Evolutionary conservation across 37 sponge, comb jelly and placozoan genomes (phyloP).

Genomic region (Beroe ovata): DNA sequence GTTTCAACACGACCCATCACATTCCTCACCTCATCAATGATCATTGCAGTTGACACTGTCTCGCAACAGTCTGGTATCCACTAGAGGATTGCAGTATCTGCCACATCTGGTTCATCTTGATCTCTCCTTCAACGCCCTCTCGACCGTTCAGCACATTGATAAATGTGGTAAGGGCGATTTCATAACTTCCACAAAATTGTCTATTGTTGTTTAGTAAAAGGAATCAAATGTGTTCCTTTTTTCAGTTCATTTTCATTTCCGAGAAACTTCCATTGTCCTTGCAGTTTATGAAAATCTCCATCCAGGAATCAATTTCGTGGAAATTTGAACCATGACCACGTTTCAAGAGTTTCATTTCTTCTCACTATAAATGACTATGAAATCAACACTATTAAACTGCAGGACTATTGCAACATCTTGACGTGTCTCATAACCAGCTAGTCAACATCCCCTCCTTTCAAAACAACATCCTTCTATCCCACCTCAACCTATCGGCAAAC

Average conservation of each 20-base stretch:
- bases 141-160: slow-evolving; percentile 18
- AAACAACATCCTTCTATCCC: slow-evolving; percentile 60
- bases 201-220: too few relatives aligned
- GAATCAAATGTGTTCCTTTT: too few relatives aligned
- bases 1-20: background rate
- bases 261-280: too few relatives aligned
- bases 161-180: slow-evolving; percentile 60
- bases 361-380: too few relatives aligned
- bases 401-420: slow-evolving; percentile 31
- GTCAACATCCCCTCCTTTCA: slow-evolving; percentile 24
- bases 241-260: too few relatives aligned
- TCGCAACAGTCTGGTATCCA: slow-evolving; percentile 38
- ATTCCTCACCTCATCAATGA: too few relatives aligned
- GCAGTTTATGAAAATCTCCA: too few relatives aligned
- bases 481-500: slow-evolving; percentile 25
- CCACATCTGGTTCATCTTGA: slow-evolving; percentile 13
- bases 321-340: too few relatives aligned
- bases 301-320: too few relatives aligned
- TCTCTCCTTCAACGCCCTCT: slow-evolving; percentile 16
- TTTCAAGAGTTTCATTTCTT: too few relatives aligned
- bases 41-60: slow-evolving; percentile 28
- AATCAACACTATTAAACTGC: background rate
- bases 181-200: too few relatives aligned
- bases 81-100: slow-evolving; percentile 49
- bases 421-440: slow-evolving; percentile 45